Conservation (phyloP, 2,888 invertebrate species). For the Neoaliturus tenellus region DNA sequence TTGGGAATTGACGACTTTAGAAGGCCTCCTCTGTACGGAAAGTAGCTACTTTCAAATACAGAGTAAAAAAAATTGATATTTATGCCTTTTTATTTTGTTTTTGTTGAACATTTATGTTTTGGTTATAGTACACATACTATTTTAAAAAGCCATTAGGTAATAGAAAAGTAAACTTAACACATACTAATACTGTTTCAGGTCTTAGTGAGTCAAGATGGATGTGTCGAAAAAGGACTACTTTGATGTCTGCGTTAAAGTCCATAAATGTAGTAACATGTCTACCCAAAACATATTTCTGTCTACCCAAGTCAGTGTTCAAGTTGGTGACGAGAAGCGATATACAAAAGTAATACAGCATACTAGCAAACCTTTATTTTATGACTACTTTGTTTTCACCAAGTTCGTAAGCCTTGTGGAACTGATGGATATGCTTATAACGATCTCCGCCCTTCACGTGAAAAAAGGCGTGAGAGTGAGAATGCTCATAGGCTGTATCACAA, state of each 20-base stretch:
- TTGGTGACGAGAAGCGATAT: slow-evolving; percentile 23
- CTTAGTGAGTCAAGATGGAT: neutral
- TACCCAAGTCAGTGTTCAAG: slow-evolving; percentile 23
- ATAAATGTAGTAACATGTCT: slow-evolving; percentile 37
- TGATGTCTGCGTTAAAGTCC: slow-evolving; percentile 15
- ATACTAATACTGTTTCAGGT: no score
- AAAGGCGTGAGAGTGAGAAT: neutral
- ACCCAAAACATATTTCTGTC: slow-evolving; percentile 1
- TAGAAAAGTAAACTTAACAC: no score
- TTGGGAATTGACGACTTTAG: no score
- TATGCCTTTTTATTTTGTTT: no score
- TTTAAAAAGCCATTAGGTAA: no score
- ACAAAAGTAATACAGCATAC: slow-evolving; percentile 24
- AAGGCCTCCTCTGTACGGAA: no score
- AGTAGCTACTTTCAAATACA: no score
- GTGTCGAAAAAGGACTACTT: neutral
- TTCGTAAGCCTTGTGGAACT: neutral
- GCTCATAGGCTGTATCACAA: neutral
- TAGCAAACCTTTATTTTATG: slow-evolving; percentile 44
- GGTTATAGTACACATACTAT: no score
- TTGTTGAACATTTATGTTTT: no score
- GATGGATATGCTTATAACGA: neutral
- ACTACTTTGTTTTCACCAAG: slow-evolving; percentile 22
- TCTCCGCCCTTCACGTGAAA: neutral
- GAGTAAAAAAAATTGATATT: no score